Evolutionary conservation across 2,888 invertebrate species (phyloP), one percentile per base, ranked within the genome.

Genomic region (Drosophila subsilvestris): DNA sequence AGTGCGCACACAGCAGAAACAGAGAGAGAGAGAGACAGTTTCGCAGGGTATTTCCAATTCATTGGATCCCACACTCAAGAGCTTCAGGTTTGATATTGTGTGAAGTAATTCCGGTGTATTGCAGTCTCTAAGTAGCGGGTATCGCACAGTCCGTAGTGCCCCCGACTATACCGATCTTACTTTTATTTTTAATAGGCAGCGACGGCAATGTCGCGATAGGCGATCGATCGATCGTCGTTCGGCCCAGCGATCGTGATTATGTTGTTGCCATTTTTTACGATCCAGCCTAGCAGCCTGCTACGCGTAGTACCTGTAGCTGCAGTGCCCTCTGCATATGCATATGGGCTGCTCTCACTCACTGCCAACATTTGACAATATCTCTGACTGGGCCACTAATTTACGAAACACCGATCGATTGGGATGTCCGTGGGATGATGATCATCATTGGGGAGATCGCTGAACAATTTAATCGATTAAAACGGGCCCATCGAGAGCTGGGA

Each of bases 401-500:
- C 63, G 89, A 88, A 90, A 90, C 80, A 80, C 82, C 69, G 83
- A 62, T 37, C 37, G 37, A 37, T 37, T 14, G 32, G 32, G 12
- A 9, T 32, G 37, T 14, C 37, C 14, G 37, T n/a, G 14, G n/a
- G 2, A 14, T 37, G 37, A 0, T 20, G 20, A 20, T 20, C 20
- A 37, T 37, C 37, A 43, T 59, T 50, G 57, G 50, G 50, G 45
- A 51, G 54, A 55, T 59, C 58, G 29, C 18, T 44, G 47, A 57
- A 62, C 65, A 68, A 74, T 56, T 79, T 90, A 90, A 90, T 90
- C 90, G 90, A 90, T 90, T 90, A 90, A 86, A 37, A 14, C 37
- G 14, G 37, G 14, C 37, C 37, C 14, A 37, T 37, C 14, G 37
- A n/a, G 37, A 37, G 37, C 37, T 37, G 37, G 37, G n/a, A 37